Conservation (phyloP, 2,113 vertebrate species). For the Vanacampus margaritifer region DNA sequence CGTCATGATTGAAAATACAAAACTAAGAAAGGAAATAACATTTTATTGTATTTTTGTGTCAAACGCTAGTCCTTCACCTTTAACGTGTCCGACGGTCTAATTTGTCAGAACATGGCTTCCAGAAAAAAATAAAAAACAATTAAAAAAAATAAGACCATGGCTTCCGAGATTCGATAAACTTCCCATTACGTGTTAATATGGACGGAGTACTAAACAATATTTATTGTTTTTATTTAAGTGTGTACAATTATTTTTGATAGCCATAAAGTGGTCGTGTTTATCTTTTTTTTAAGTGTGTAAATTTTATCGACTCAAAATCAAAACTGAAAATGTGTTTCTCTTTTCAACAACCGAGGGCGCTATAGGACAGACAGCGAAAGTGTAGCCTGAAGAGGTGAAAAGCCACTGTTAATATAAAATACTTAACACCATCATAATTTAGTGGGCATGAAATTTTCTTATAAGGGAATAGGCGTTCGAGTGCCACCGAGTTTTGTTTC, state of each 20-base stretch:
- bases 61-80: not conserved
- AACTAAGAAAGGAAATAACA: not conserved
- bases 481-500: too few relatives aligned
- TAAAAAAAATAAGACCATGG: too few relatives aligned
- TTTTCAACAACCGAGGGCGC: conserved; percentile 36
- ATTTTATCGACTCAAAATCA: not conserved
- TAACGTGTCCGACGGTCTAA: not conserved
- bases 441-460: too few relatives aligned
- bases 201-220: not conserved
- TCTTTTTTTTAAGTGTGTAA: not conserved
- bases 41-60: not conserved
- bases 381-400: not conserved
- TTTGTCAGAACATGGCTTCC: not conserved
- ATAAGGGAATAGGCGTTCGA: too few relatives aligned
- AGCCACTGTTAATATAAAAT: not conserved
- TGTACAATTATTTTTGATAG: not conserved
- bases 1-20: not conserved
- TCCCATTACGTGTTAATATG: not conserved
- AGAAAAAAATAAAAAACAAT: too few relatives aligned
- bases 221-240: not conserved
- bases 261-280: not conserved
- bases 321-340: not conserved
- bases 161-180: not conserved
- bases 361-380: conserved; percentile 17
- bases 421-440: not conserved